These are phyloP conservation scores for Scaptomyza polygonia DNA, from an alignment of 2,888 invertebrate species.

Conservation along the genomic window DNA sequence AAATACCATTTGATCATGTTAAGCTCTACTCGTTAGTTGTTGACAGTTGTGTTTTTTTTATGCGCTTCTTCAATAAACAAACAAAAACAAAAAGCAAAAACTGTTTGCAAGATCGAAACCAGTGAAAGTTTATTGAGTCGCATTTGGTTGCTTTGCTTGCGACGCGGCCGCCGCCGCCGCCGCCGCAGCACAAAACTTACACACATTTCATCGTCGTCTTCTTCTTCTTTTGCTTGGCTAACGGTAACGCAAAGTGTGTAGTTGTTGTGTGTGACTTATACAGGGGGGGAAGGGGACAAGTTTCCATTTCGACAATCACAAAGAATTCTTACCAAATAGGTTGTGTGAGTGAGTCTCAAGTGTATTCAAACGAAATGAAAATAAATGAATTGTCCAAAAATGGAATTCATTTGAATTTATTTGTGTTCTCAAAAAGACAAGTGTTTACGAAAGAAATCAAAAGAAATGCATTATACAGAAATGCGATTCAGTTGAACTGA, in stretches of 20 bases:
- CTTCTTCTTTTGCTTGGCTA: slow-evolving; percentile 13
- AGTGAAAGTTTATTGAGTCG: slow-evolving; percentile 76
- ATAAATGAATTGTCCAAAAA: slow-evolving; percentile 1
- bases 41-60: slow-evolving; percentile 2
- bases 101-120: slow-evolving; percentile 61
- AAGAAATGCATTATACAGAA: slow-evolving; percentile 7
- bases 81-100: neutral
- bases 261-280: slow-evolving; percentile 5
- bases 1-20: slow-evolving; percentile 6
- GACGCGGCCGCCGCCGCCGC: too few species aligned
- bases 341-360: slow-evolving; percentile 24
- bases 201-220: slow-evolving; percentile 6
- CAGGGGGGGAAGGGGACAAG: slow-evolving; percentile 39
- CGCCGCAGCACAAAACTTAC: slow-evolving; percentile 11
- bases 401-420: slow-evolving; percentile 17
- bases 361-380: slow-evolving; percentile 13
- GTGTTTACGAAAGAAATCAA: neutral
- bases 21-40: slow-evolving; percentile 21
- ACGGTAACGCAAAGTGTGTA: slow-evolving; percentile 46
- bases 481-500: slow-evolving; percentile 12
- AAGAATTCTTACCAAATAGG: slow-evolving; percentile 37
- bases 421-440: too few species aligned
- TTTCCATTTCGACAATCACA: slow-evolving; percentile 35
- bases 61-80: slow-evolving; percentile 20
- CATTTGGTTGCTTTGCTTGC: slow-evolving; percentile 20